Evolutionary conservation across 1,140 invertebrate genomes (phyloP), one percentile per base, ranked within the genome.

Genomic region (Rhopalosiphum padi): DNA sequence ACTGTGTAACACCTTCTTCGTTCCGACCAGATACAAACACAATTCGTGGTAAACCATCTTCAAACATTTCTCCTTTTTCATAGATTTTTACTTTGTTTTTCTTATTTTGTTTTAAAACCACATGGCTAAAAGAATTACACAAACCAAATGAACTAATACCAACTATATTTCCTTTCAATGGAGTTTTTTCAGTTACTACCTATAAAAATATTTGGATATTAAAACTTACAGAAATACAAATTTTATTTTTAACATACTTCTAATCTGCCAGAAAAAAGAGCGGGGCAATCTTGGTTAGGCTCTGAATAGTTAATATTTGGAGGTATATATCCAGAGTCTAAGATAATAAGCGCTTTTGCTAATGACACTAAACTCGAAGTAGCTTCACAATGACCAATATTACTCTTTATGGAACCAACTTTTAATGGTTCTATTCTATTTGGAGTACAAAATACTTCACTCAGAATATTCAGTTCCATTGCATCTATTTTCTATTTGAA

Each of bases 381-480:
- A 48, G 97, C 96, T 95, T 97, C 97, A 48, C 97, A 96, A 94
- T 98, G 97, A 0, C 97, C 97, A 95, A 97, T 96, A 95, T 98
- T 98, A 23, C 97, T 96, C 95, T 98, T 98, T 5, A 97, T 96
- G 3, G 97, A 97, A 9, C 97, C 97, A 94, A 98, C 96, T 11
- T 97, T 95, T 11, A 98, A 95, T n/a, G 97, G 97, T 21, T 94
- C 92, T 35, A 94, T 94, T 94, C 94, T 92, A 18, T 94, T 88
- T 11, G 60, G 35, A 55, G 68, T 90, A 82, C 94, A 94, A 89
- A 94, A 94, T 6, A 94, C 93, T 53, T 94, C 92, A n/a, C 91
- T 89, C 1, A 94, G 23, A 83, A 93, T 77, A 46, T 94, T 94
- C 48, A 94, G 89, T 60, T 95, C 94, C 41, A 94, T 82, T 25